Base-by-base conservation (phyloP, 1,140 invertebrate species). In the Hormaphis cornu region DNA sequence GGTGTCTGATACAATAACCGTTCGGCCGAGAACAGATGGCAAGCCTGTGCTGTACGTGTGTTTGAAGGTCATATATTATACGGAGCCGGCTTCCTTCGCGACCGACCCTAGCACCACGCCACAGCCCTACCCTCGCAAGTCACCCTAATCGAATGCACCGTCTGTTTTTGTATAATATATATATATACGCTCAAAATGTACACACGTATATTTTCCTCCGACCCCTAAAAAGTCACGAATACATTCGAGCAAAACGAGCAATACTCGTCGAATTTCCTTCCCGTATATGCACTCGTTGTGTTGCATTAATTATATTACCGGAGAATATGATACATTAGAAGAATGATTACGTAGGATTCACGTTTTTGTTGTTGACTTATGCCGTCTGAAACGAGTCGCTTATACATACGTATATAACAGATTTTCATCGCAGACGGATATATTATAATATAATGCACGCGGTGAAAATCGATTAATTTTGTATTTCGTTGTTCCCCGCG, bases 21-120 rank as follows among this genome's bases (percentile, higher is more conserved):
- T 66, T 50, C 18, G 12, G 28, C 50, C 42, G 26, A 50, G 46
- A 33, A 33, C 61, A 48, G 61, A 66, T 66, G 61, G 61, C 61
- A 66, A 48, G 61, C 61, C 61, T 66, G 61, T 66, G 61, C 50
- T 50, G 28, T 50, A 16, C 35, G 61, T 48, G 61, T 66, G 61
- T 66, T 66, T 66, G 61, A 66, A 66, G 61, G 61, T 66, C 61
- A 48, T 48, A n/a, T n/a, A n/a, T n/a, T n/a, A n/a, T n/a, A n/a
- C n/a, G n/a, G n/a, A 66, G 59, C 59, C 59, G 61, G 61, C 61
- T 66, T 66, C 61, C 61, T 66, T 50, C 61, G 28, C 59, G 42
- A 63, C 59, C 59, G n/a, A n/a, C n/a, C n/a, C n/a, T n/a, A n/a
- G n/a, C n/a, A n/a, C n/a, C n/a, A n/a, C n/a, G n/a, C n/a, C n/a